phyloP scores from a whole-genome alignment of 2,113 vertebrate genomes.

The Cyphotilapia sp. region DNA sequence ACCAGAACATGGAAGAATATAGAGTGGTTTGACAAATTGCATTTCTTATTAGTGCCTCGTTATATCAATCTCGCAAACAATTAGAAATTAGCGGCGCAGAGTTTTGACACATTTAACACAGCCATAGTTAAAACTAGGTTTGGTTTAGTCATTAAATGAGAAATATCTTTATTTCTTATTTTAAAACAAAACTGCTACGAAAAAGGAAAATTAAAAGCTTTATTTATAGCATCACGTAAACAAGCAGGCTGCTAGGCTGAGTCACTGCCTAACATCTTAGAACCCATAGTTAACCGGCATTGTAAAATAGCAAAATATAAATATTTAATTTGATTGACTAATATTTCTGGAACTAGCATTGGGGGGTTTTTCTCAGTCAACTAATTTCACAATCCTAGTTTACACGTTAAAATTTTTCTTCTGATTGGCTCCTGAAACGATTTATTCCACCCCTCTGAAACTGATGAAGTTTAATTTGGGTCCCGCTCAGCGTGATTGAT shows the following conservation, averaged over 20 bases:
- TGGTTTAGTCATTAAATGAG: not conserved
- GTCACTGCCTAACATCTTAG: not conserved
- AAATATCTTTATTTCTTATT: not conserved
- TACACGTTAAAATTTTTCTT: not conserved
- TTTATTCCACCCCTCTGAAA: not conserved
- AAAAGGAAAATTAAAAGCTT: not conserved
- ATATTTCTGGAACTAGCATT: not conserved
- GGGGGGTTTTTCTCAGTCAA: not conserved
- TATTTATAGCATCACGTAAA: rapidly evolving
- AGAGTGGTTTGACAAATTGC: not conserved
- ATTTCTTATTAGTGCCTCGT: not conserved
- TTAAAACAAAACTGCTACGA: not conserved
- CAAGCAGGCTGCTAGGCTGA: not conserved
- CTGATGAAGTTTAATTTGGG: not conserved
- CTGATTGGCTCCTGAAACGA: not conserved
- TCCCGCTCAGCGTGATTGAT: not conserved
- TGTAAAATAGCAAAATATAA: not conserved
- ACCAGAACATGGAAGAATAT: not conserved
- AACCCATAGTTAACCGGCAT: not conserved
- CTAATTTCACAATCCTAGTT: not conserved
- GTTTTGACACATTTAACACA: not conserved
- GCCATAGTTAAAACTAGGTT: not conserved
- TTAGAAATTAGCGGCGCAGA: not conserved
- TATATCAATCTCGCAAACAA: not conserved
- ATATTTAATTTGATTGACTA: not conserved